Base-by-base conservation (phyloP, 2,888 invertebrate genomes). In the Drosophila paranaensis region DNA sequence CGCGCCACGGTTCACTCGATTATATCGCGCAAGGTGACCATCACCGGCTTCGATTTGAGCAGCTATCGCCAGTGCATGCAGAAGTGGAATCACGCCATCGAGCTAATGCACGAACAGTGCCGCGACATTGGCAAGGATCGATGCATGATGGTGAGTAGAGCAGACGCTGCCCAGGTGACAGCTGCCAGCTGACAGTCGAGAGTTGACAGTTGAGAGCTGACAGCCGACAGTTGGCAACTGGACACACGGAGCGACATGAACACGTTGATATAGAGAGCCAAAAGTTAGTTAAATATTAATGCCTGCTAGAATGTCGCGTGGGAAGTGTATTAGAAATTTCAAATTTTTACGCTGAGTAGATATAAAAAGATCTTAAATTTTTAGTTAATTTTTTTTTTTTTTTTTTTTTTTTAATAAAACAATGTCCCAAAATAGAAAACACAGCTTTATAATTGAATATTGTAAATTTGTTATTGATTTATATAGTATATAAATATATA, bases 1-100 rank as follows among this genome's bases (percentile, higher is more conserved):
- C 95, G 99, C 76, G 99, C 99, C 73, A 98, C 99, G 30, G 99
- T 99, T 73, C 99, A 99, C 94, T 99, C 99, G 76, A 98, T 99
- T 92, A 99, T 99, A 91, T 97, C 97, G 57, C 95, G 99, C 88
- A 97, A 98, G 95, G 97, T 97, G 90, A 93, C 93, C 71, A 92
- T 93, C 87, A 92, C 94, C 90, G 99, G 98, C 51, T 99, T 99
- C 94, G 98, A 99, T 94, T 94, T 99, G 93, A 95, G 95, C 83
- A 97, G 96, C 93, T 98, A 98, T 93, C 95, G 98, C 74, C 98
- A 98, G 93, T 99, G 99, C 93, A 94, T 99, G 94, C 95, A 95
- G 85, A 98, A 98, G 93, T 99, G 99, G 99, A 99, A 99, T 94
- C 96, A 96, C 91, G 98, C 98, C 43, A 97, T 98, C 91, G 96